Evolutionary conservation across 2,797 vertebrate species (phyloP).

Genomic region (Toxotes lorentzi): DNA sequence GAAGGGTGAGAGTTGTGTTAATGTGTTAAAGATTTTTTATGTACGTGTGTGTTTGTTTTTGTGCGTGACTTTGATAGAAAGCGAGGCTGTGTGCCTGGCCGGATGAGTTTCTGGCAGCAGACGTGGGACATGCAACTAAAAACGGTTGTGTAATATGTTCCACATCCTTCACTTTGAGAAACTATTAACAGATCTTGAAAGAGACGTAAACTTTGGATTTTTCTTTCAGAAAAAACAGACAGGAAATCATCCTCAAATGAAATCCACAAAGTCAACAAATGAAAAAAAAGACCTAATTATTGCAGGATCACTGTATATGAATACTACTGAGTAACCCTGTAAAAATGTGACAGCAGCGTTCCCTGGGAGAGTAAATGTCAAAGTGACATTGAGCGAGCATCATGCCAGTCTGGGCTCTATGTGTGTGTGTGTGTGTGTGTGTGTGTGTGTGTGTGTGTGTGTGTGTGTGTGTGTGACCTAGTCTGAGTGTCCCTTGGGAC

Average conservation of each 20-base stretch:
- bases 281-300: not conserved
- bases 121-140: conserved; percentile 13
- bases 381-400: conserved; percentile 80
- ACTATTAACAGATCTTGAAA: conserved; percentile 23
- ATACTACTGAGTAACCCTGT: conserved; percentile 23
- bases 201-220: not conserved
- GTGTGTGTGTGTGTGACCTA: conserved; percentile 53
- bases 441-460: conserved; percentile 37
- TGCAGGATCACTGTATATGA: not conserved
- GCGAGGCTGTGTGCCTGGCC: conserved; percentile 12
- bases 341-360: conserved; percentile 62
- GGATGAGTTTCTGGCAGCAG: conserved; percentile 31
- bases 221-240: not conserved
- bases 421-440: conserved; percentile 41
- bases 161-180: conserved; percentile 34
- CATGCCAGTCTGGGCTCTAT: conserved; percentile 41
- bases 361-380: conserved; percentile 79
- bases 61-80: conserved; percentile 17
- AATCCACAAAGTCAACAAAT: not conserved
- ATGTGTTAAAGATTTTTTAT: not conserved
- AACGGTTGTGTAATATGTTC: conserved; percentile 39
- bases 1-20: not conserved
- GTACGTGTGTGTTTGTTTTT: not conserved
- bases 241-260: not conserved
- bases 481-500: conserved; percentile 62